phyloP scores from a whole-genome alignment of 2,113 vertebrate species.

The Pedionomus torquatus region DNA sequence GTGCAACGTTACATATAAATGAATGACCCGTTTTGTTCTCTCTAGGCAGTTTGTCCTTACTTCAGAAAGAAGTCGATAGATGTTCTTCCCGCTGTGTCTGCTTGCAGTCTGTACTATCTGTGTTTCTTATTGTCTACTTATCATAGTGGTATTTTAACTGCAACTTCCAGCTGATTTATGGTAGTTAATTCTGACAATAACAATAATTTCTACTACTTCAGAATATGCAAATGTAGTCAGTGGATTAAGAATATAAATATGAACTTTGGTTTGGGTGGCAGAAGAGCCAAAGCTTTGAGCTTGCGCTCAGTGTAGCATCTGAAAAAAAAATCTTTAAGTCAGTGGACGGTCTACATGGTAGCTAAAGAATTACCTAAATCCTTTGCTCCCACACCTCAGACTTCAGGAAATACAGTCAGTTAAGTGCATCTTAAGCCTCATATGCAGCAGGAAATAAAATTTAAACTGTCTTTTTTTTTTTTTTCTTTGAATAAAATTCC shows the following conservation, averaged over 20 bases:
- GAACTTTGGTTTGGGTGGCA: neutral
- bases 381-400: neutral
- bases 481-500: neutral
- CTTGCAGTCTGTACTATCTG: neutral
- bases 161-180: neutral
- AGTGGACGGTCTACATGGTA: neutral
- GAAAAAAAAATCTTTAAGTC: neutral
- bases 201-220: neutral
- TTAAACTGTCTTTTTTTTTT: neutral
- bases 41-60: neutral
- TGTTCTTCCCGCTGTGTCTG: neutral
- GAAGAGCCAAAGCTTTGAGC: neutral
- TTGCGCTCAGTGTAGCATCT: too few species aligned
- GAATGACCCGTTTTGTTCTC: neutral
- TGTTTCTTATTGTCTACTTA: neutral
- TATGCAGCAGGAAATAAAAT: neutral
- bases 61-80: neutral
- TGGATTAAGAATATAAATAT: neutral
- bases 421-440: neutral
- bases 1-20: neutral
- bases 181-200: neutral
- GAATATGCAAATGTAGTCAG: neutral
- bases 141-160: neutral
- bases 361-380: neutral
- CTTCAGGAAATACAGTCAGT: neutral